Percentiles rank a stretch among this genome's conserved stretches.
Conservation (phyloP, 2,888 invertebrate genomes). For the Zaprionus lineosus region DNA sequence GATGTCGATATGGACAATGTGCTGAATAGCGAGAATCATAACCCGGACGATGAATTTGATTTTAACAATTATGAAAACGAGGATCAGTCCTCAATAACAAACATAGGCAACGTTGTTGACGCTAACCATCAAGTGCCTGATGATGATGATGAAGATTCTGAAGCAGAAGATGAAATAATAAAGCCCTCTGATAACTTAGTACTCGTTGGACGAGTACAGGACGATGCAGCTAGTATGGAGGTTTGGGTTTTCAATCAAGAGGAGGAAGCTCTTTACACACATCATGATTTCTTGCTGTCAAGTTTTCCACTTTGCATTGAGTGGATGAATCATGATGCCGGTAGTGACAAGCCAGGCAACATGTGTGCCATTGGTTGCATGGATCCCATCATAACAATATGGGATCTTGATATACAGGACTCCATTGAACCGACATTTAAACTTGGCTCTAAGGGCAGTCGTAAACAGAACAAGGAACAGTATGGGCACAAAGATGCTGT, state of each 20-base stretch:
- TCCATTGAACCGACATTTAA: conserved; percentile 93
- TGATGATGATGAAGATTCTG: conserved; percentile 85
- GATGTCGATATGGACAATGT: too few relatives aligned
- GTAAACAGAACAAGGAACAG: conserved; percentile 87
- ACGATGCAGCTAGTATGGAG: conserved; percentile 93
- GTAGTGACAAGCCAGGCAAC: conserved; percentile 89
- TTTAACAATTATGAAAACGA: conserved; percentile 90
- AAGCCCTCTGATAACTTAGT: conserved; percentile 95
- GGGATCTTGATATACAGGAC: conserved; percentile 97
- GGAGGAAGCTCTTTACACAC: conserved; percentile 94
- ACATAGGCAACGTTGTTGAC: conserved; percentile 83
- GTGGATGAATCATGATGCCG: conserved; percentile 94
- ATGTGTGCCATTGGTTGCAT: conserved; percentile 96
- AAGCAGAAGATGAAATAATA: conserved; percentile 95
- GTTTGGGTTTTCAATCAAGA: conserved; percentile 96
- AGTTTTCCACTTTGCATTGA: conserved; percentile 96
- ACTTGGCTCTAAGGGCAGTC: conserved; percentile 89
- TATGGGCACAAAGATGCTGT: conserved; percentile 95
- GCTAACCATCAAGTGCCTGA: conserved; percentile 78
- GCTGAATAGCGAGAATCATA: conserved; percentile 60
- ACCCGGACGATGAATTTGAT: conserved; percentile 87
- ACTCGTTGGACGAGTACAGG: conserved; percentile 92
- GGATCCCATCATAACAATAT: conserved; percentile 96
- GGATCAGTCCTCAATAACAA: conserved; percentile 75
- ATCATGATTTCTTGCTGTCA: conserved; percentile 95